Evolutionary conservation across 2,797 vertebrate genomes (phyloP).

Genomic region (Sebastes baramenuke): DNA sequence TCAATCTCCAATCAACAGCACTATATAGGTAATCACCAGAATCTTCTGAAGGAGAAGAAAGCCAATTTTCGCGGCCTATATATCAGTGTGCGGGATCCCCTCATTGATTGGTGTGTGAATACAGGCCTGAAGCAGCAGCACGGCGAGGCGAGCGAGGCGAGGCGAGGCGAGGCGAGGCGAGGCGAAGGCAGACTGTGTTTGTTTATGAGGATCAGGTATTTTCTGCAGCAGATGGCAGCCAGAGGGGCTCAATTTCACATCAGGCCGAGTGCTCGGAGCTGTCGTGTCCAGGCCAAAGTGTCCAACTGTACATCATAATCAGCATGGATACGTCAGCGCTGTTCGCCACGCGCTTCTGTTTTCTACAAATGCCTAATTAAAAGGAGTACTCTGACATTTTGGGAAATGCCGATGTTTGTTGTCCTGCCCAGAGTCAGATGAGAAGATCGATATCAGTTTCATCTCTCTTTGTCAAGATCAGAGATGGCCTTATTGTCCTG

Average conservation of each 20-base stretch:
- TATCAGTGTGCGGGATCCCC: conserved; percentile 63
- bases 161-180: neutral
- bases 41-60: conserved; percentile 69
- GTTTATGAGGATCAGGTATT: conserved; percentile 68
- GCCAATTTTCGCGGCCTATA: conserved; percentile 69
- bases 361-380: conserved; percentile 38
- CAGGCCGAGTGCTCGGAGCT: conserved; percentile 6
- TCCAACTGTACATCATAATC: conserved; percentile 19
- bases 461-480: neutral
- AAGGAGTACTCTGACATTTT: conserved; percentile 40
- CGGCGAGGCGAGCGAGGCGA: neutral
- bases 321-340: conserved; percentile 4
- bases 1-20: conserved; percentile 80
- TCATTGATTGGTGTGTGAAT: conserved; percentile 77
- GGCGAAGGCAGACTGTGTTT: conserved; percentile 50
- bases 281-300: conserved; percentile 9
- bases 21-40: conserved; percentile 73
- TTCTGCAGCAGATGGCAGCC: conserved; percentile 59
- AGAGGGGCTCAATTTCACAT: conserved; percentile 46
- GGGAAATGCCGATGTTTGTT: conserved; percentile 8
- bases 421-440: conserved; percentile 7
- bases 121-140: conserved; percentile 37
- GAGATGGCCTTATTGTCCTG: neutral
- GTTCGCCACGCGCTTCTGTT: neutral
- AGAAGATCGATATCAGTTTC: conserved; percentile 20